A percentile compares a stretch with the other conserved stretches of the same genome.
Evolutionary conservation across 2,797 vertebrate genomes (phyloP).

Genomic region (Uromys caudimaculatus): DNA sequence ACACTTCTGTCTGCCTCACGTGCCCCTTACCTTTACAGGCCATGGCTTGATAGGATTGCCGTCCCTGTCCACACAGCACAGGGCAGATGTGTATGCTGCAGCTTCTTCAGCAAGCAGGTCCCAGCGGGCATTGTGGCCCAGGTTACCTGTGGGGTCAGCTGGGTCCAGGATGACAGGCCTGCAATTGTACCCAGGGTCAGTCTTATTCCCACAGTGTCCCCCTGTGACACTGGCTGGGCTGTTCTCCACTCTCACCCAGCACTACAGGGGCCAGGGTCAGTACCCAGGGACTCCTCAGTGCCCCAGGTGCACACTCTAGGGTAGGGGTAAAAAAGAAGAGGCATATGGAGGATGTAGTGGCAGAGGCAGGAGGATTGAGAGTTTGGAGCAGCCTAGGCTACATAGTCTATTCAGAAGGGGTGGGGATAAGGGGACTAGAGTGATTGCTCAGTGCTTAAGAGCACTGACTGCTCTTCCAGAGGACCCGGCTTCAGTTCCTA

Average conservation of each 20-base stretch:
- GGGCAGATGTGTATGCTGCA: background rate
- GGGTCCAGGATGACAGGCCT: slow-evolving; percentile 87
- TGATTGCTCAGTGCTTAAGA: background rate
- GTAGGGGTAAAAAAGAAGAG: background rate
- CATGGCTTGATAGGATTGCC: slow-evolving; percentile 66
- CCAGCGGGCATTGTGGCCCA: slow-evolving; percentile 83
- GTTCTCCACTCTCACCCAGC: background rate
- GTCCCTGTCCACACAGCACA: slow-evolving; percentile 49
- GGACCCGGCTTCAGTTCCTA: background rate
- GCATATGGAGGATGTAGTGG: background rate
- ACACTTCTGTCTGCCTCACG: background rate
- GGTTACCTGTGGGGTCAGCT: slow-evolving; percentile 84
- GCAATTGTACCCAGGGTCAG: slow-evolving; percentile 14
- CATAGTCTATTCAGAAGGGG: background rate
- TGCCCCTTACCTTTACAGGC: slow-evolving; percentile 52
- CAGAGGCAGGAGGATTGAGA: background rate
- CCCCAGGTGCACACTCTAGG: background rate
- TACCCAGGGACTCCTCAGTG: background rate
- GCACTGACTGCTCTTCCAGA: background rate
- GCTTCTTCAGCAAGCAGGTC: slow-evolving; percentile 75
- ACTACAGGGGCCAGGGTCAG: background rate
- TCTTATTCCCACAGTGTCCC: background rate
- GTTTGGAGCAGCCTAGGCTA: background rate
- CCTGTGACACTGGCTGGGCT: background rate
- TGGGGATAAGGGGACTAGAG: background rate